A percentile compares a stretch with the other conserved stretches of the same genome.
These are phyloP conservation scores for Leistus spinibarbis DNA, from an alignment of 2,888 invertebrate species.

Conservation along the genomic window DNA sequence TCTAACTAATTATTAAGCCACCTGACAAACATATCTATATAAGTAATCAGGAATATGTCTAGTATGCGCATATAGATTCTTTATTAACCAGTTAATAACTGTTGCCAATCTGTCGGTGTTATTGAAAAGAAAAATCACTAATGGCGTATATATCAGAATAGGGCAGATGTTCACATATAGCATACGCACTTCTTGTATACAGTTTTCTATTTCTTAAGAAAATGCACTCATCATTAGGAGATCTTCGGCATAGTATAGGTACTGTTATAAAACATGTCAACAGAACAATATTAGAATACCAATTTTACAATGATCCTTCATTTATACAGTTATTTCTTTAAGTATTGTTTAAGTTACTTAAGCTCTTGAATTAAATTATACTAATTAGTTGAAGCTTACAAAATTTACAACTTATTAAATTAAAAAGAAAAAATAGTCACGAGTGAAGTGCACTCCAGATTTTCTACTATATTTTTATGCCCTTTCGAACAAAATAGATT, in stretches of 20 bases:
- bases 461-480: no score
- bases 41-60: neutral
- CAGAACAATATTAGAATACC: neutral
- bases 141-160: neutral
- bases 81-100: neutral
- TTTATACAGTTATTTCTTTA: neutral
- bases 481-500: no score
- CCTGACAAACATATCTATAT: neutral
- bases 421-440: no score
- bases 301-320: neutral
- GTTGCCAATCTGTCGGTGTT: neutral
- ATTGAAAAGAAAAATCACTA: neutral
- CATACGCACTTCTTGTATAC: neutral
- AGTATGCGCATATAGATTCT: neutral
- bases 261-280: neutral
- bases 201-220: neutral
- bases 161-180: neutral
- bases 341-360: neutral
- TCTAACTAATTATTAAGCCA: neutral
- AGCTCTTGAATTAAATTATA: no score
- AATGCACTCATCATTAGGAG: no score
- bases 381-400: no score
- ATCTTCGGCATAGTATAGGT: no score
- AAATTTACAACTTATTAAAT: no score
- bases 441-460: no score